phyloP scores from a whole-genome alignment of 2,888 invertebrate species.

The Strigamia crassipes region DNA sequence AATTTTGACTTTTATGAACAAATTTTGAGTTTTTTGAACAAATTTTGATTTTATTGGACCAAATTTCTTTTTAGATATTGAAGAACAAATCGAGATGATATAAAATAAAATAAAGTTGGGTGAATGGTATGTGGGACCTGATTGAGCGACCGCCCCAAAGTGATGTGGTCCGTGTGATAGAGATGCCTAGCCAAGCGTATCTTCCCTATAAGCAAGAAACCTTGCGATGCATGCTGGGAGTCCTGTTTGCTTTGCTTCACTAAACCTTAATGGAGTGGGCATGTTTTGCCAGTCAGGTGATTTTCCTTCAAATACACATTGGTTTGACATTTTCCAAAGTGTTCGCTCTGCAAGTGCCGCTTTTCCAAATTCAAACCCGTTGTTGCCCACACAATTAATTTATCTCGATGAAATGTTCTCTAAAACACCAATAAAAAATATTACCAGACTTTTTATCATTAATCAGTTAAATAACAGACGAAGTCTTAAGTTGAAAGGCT shows the following conservation, averaged over 20 bases:
- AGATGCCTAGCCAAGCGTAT: not conserved
- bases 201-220: conserved; percentile 16
- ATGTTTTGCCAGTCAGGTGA: conserved; percentile 16
- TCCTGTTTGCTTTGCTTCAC: conserved; percentile 21
- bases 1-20: too few relatives aligned
- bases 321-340: conserved; percentile 16
- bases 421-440: too few relatives aligned
- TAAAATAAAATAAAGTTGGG: not conserved
- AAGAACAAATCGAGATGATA: not conserved
- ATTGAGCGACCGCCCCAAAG: conserved; percentile 21
- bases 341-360: not conserved
- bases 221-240: conserved; percentile 11
- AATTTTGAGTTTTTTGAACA: too few relatives aligned
- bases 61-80: not conserved
- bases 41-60: too few relatives aligned
- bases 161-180: conserved; percentile 21
- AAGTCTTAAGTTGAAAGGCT: not conserved
- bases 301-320: conserved; percentile 12
- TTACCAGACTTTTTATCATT: too few relatives aligned
- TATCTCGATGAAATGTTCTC: too few relatives aligned
- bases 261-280: conserved; percentile 21
- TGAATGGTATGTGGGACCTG: conserved; percentile 8
- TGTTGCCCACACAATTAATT: not conserved
- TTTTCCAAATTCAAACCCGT: not conserved
- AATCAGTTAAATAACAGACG: not conserved